Percentiles rank a stretch among this genome's conserved stretches.
These are phyloP conservation scores for Hetaerina titia DNA, from an alignment of 2,888 invertebrate species.

Conservation along the genomic window DNA sequence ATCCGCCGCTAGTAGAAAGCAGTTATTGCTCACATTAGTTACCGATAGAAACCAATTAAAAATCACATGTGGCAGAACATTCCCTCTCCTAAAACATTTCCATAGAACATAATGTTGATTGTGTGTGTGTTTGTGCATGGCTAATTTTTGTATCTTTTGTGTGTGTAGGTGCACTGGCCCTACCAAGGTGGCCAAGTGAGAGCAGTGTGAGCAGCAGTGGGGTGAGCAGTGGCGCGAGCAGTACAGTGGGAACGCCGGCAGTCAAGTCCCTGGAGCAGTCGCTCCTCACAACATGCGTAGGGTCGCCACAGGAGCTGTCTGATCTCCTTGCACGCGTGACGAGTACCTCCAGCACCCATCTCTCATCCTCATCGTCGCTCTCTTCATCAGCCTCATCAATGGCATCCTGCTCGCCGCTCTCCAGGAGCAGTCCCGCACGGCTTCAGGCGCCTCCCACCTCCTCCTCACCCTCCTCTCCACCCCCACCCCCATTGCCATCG, in stretches of 20 bases:
- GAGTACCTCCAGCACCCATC: conserved; percentile 71
- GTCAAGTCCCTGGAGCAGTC: conserved; percentile 80
- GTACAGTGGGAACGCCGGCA: conserved; percentile 73
- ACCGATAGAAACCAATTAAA: no score
- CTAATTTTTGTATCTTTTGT: neutral
- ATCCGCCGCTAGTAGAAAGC: no score
- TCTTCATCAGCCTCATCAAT: conserved; percentile 29
- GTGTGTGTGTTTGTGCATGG: no score
- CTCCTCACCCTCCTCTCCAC: conserved; percentile 80
- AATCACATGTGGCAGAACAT: no score
- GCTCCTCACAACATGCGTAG: conserved; percentile 92
- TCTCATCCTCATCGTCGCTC: conserved; percentile 70
- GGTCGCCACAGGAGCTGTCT: conserved; percentile 88
- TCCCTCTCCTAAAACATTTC: no score
- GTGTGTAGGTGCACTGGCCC: conserved; percentile 85
- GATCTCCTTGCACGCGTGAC: conserved; percentile 83
- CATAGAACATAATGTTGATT: no score
- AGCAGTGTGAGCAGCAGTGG: conserved; percentile 83
- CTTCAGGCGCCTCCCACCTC: conserved; percentile 79
- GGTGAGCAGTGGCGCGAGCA: conserved; percentile 77
- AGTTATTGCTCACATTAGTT: no score
- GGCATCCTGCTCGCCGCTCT: neutral
- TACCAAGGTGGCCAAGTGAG: conserved; percentile 87
- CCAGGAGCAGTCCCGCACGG: conserved; percentile 58
- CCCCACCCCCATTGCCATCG: conserved; percentile 78